Evolutionary conservation across 2,797 vertebrate genomes (phyloP), one percentile per base, ranked within the genome.

Genomic region (Pempheris klunzingeri): DNA sequence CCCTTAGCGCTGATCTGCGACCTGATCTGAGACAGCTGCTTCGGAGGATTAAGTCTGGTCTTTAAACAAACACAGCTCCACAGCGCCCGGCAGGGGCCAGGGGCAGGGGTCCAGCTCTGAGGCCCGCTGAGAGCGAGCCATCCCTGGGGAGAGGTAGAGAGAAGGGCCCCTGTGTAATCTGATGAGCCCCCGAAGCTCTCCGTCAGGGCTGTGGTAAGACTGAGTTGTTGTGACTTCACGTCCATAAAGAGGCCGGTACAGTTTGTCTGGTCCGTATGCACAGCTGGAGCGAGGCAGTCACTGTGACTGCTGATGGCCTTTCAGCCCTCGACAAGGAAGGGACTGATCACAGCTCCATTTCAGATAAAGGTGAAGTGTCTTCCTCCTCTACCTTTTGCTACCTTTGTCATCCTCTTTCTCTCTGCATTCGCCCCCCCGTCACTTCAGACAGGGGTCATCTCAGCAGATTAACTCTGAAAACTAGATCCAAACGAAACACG

Each of bases 11-110:
- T 68, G 85, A 89, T 77, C 87, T 78, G 82, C 64, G 82, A 91
- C 85, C 88, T 92, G 90, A 95, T 94, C 91, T 92, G 75, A 87
- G 81, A 84, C 95, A 95, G 93, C 95, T 95, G 94, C 93, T 93
- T 77, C 50, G 28, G 65, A 84, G 92, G 94, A 95, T 95, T 94
- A 95, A 91, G 89, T 87, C 89, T 92, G 73, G 68, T 85, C 87
- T 93, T 90, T 94, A 94, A 95, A 92, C 92, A 95, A 94, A 94
- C 93, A 92, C 73, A 77, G 86, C 82, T 81, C 83, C 34, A 73
- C 60, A 49, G 85, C 54, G 74, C 78, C 87, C 73, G 52, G 71
- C 68, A 47, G 86, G 83, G 85, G 79, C 81, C 81, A 62, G 74
- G 76, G 70, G 50, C 57, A 77, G 81, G 73, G 80, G 80, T 85